Evolutionary conservation across 2,888 invertebrate species (phyloP).

Genomic region (Ethmia dodecea): DNA sequence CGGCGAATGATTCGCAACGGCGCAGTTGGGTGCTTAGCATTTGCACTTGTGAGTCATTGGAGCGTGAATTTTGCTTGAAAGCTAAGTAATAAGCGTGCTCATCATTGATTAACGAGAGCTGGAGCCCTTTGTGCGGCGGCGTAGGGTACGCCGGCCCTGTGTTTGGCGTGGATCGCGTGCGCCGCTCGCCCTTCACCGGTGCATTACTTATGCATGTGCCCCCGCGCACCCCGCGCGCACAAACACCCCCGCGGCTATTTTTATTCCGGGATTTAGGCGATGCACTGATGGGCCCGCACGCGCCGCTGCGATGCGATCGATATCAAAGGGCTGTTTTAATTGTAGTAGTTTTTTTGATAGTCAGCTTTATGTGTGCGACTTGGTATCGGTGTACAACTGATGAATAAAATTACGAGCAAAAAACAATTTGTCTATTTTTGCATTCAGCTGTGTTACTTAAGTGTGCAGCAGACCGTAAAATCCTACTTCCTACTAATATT

Average conservation of each 20-base stretch:
- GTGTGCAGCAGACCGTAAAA: too few relatives aligned
- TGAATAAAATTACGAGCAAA: too few relatives aligned
- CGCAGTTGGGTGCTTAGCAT: too few relatives aligned
- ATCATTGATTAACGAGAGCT: slow-evolving; percentile 54
- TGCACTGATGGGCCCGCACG: slow-evolving; percentile 35
- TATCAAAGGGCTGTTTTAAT: slow-evolving; percentile 22
- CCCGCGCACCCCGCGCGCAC: slow-evolving; percentile 27
- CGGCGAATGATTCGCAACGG: too few relatives aligned
- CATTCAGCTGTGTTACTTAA: too few relatives aligned
- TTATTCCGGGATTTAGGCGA: slow-evolving; percentile 61
- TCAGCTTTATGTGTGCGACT: too few relatives aligned
- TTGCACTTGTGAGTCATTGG: too few relatives aligned
- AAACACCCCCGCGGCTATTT: slow-evolving; percentile 45
- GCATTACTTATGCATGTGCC: slow-evolving; percentile 73
- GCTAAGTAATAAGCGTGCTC: slow-evolving; percentile 28
- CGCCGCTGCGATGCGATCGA: slow-evolving; percentile 35
- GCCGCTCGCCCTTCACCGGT: slow-evolving; percentile 59
- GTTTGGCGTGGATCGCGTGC: slow-evolving; percentile 63
- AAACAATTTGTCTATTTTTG: too few relatives aligned
- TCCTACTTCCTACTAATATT: too few relatives aligned
- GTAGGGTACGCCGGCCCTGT: slow-evolving; percentile 31
- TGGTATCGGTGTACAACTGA: too few relatives aligned
- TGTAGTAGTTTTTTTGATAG: not conserved
- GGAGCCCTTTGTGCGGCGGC: slow-evolving; percentile 8
- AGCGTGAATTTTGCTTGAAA: slow-evolving; percentile 22